Base-by-base conservation (phyloP, 2,113 vertebrate species). In the Platycercus adscitus region DNA sequence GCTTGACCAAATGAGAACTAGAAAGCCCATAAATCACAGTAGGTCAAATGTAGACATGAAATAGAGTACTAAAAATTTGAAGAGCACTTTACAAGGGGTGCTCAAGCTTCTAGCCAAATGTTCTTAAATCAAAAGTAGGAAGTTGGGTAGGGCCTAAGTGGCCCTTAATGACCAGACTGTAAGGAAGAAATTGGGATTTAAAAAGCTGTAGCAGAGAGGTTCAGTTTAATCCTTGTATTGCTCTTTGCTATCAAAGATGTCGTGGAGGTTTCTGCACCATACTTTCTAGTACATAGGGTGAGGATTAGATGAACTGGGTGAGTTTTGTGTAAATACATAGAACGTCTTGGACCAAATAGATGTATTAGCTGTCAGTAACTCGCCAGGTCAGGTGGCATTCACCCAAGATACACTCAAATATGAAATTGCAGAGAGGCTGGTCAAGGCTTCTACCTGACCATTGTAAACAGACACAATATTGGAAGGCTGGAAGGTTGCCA, bases 1-100 rank as follows among this genome's bases (percentile, higher is more conserved):
- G 33, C 55, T 69, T 60, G 29, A 78, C 73, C 69, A 95, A 52
- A 85, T 79, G 49, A 93, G 37, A 65, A 10, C 33, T 91, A 86
- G 83, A 89, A 95, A 93, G 65, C 35, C 80, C 17, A 46, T 69
- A 68, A 92, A 91, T 91, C 65, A 52, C 0, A 0, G 25, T 43
- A 93, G 94, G 93, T 97, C 91, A 95, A 89, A 93, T 3, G 17
- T 6, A 79, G 80, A n/a, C 43, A 64, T 89, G 81, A 95, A 91
- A 78, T 16, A 44, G 55, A 86, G 80, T 18, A 29, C 43, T 89
- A 31, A 86, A 73, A 84, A 52, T 71, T 63, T 87, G 60, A 84
- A 93, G 24, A 90, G 35, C 60, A 33, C 10, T 37, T 90, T 70
- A 39, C 26, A 61, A 84, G 31, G 15, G 6, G 11, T 82, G 37